These are phyloP conservation scores for Odobenus rosmarus DNA, from an alignment of 2,113 vertebrate genomes.

Conservation along the genomic window DNA sequence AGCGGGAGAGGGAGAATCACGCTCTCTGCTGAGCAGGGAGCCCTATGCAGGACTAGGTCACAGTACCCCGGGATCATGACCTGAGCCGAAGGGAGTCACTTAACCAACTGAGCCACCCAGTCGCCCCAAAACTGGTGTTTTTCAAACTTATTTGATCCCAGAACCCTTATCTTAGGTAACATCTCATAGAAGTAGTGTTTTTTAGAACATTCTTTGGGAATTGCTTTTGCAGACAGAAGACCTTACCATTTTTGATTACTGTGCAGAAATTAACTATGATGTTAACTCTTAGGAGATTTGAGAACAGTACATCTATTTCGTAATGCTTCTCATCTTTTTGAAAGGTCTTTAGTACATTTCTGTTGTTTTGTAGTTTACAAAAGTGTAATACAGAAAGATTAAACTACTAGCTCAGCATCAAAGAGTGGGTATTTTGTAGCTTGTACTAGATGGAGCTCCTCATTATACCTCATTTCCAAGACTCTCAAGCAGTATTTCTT, in stretches of 20 bases:
- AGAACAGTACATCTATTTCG: background rate
- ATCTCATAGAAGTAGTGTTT: background rate
- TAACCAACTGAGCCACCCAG: too few species aligned
- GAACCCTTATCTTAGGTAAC: background rate
- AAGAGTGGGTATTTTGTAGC: background rate
- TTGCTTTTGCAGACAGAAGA: background rate
- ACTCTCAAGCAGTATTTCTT: background rate
- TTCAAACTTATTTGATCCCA: constrained; percentile 4
- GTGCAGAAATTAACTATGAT: background rate
- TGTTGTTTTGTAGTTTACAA: background rate
- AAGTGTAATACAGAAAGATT: background rate
- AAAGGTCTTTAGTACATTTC: background rate
- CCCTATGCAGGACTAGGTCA: too few species aligned
- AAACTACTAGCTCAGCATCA: background rate
- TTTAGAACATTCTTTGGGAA: constrained; percentile 5
- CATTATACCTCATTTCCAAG: background rate
- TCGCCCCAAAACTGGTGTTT: background rate
- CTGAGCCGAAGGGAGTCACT: too few species aligned
- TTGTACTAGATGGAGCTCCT: background rate
- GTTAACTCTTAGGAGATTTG: background rate
- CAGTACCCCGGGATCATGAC: too few species aligned
- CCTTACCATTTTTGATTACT: background rate
- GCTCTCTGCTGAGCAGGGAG: too few species aligned
- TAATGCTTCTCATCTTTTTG: background rate
- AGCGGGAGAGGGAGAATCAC: too few species aligned